These are phyloP conservation scores for Eupleurogrammus muticus DNA, from an alignment of 2,797 vertebrate species.

Conservation along the genomic window DNA sequence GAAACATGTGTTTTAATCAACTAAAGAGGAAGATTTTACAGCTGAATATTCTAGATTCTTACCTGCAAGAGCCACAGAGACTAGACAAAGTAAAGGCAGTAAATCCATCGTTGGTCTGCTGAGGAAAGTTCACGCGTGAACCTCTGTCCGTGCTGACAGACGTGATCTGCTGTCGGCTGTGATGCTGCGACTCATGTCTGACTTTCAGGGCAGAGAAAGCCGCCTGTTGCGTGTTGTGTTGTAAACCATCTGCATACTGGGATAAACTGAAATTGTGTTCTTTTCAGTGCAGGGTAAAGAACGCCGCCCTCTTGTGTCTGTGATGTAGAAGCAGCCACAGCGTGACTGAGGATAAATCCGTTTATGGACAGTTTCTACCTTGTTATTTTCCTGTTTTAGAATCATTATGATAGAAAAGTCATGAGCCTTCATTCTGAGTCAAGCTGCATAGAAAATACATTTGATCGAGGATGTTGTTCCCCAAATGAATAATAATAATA, in stretches of 20 bases:
- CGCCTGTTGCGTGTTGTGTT: neutral
- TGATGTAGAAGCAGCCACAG: neutral
- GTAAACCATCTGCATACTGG: neutral
- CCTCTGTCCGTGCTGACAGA: neutral
- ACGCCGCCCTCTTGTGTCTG: slow-evolving; percentile 20
- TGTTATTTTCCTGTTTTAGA: no score
- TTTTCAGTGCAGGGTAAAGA: neutral
- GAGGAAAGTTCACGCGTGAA: neutral
- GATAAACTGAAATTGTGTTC: neutral
- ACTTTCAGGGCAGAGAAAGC: neutral
- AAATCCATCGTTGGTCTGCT: slow-evolving; percentile 48
- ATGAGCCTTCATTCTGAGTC: no score
- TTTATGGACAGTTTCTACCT: no score
- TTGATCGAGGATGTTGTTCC: no score
- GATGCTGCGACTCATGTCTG: neutral
- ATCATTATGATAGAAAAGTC: no score
- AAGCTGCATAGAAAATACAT: no score
- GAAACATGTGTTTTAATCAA: neutral
- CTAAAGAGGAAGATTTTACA: fast-evolving
- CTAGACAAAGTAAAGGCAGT: slow-evolving; percentile 7
- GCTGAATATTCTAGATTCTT: slow-evolving; percentile 8
- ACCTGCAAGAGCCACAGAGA: slow-evolving; percentile 53
- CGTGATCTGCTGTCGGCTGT: neutral
- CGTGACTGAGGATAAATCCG: neutral
- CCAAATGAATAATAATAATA: no score